A percentile compares a stretch with the other conserved stretches of the same genome.
Conservation (phyloP, 2,113 vertebrate species). For the Etia nguti region DNA sequence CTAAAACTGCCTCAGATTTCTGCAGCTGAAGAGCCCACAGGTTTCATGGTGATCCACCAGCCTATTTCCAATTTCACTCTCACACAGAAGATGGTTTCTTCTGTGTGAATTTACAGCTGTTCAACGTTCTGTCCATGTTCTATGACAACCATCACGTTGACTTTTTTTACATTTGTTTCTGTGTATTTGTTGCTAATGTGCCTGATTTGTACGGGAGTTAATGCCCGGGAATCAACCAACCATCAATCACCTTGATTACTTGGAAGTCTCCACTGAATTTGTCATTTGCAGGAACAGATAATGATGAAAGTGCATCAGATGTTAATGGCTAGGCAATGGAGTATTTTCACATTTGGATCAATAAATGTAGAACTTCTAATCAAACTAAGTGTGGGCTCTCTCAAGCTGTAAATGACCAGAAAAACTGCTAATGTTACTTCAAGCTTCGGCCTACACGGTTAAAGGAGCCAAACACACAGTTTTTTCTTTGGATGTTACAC, state of each 20-base stretch:
- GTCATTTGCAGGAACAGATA: not conserved
- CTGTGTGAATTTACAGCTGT: not conserved
- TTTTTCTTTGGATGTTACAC: not conserved
- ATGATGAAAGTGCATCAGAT: not conserved
- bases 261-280: not conserved
- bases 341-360: not conserved
- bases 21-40: not conserved
- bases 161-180: not conserved
- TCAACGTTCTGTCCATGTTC: not conserved
- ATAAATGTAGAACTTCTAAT: not conserved
- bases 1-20: not conserved
- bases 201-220: not conserved
- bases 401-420: not conserved
- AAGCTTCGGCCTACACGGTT: not conserved
- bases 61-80: not conserved
- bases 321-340: not conserved
- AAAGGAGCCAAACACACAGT: not conserved
- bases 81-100: accelerated
- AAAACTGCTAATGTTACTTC: not conserved
- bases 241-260: not conserved
- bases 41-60: not conserved
- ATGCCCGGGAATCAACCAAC: not conserved
- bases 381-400: not conserved
- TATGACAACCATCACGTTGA: not conserved
- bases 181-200: not conserved